A percentile compares a stretch with the other conserved stretches of the same genome.
Conservation (phyloP, 2,113 vertebrate species). For the Campylorhamphus procurvoides region DNA sequence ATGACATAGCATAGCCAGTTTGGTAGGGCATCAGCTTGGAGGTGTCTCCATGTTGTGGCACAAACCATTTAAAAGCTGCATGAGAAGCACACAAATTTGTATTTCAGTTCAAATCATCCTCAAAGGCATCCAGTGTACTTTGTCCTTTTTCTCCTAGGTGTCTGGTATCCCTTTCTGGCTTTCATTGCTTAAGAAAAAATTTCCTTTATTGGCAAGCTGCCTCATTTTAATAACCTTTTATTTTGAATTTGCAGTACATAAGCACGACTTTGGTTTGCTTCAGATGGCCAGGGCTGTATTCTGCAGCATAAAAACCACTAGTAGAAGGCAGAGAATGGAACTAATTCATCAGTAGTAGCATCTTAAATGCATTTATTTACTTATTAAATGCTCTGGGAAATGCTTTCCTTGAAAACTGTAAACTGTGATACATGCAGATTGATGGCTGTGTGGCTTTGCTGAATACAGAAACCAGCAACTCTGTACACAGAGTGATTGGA, state of each 20-base stretch:
- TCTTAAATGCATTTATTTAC: not conserved
- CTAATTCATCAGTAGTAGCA: not conserved
- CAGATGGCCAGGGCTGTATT: not conserved
- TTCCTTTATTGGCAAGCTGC: not conserved
- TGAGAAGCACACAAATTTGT: not conserved
- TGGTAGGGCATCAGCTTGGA: not conserved
- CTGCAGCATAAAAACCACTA: not conserved
- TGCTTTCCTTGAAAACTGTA: not conserved
- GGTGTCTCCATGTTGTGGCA: rapidly evolving
- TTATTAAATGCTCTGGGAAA: not conserved
- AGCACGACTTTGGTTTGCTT: not conserved
- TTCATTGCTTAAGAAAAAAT: not conserved
- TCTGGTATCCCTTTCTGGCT: not conserved
- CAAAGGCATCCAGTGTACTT: not conserved
- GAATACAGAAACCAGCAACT: not conserved
- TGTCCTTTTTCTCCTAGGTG: not conserved
- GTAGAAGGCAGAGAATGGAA: not conserved
- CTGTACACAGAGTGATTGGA: not conserved
- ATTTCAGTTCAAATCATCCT: not conserved
- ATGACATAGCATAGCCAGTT: not conserved
- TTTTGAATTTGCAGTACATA: not conserved
- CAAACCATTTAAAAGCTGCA: not conserved
- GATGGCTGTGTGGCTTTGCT: not conserved
- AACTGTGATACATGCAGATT: not conserved
- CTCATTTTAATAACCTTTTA: not conserved